Conservation (phyloP, 2,113 vertebrate genomes). For the Strigops habroptila region DNA sequence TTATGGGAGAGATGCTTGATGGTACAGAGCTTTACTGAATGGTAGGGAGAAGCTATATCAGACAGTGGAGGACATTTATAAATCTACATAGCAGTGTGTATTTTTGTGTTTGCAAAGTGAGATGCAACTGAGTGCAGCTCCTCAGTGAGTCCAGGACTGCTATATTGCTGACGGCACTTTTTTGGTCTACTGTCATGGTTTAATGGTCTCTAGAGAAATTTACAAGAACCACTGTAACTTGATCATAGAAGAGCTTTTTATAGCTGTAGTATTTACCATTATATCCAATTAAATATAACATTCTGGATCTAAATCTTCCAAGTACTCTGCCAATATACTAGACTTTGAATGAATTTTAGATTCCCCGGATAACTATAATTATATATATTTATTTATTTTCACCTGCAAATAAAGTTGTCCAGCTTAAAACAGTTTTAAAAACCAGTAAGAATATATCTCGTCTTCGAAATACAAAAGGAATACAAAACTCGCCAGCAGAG, state of each 20-base stretch:
- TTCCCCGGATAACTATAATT: not conserved
- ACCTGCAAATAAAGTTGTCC: not conserved
- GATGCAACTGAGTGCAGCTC: accelerated
- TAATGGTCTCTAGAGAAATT: not conserved
- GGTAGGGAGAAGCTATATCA: not conserved
- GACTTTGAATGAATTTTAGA: not conserved
- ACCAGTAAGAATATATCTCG: not conserved
- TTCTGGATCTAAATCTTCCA: not conserved
- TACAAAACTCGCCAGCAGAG: not conserved
- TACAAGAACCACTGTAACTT: not conserved
- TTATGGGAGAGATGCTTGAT: not conserved
- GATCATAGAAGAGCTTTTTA: not conserved
- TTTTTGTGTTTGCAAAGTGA: not conserved
- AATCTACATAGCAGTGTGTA: accelerated
- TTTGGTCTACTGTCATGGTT: not conserved
- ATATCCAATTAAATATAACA: too few species aligned
- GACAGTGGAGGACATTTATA: not conserved
- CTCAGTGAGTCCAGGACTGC: not conserved
- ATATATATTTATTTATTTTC: not conserved
- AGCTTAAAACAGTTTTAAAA: not conserved
- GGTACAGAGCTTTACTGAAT: not conserved
- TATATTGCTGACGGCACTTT: too few species aligned
- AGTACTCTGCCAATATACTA: not conserved
- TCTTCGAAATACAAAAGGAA: not conserved
- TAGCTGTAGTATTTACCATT: not conserved